These are phyloP conservation scores for Brachyhypopomus occidentalis DNA, from an alignment of 2,113 vertebrate species.

Conservation along the genomic window DNA sequence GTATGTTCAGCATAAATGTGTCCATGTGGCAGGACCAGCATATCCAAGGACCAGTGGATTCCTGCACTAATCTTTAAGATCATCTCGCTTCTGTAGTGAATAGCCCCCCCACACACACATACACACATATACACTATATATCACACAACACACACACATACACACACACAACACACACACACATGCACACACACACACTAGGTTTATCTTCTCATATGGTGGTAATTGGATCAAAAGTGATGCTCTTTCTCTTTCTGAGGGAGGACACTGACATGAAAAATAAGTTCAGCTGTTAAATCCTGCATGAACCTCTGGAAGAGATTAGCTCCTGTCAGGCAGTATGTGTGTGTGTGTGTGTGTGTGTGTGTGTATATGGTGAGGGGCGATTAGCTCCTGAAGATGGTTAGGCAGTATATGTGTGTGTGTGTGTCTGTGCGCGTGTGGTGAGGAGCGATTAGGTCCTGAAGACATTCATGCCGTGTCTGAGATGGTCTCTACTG, in stretches of 20 bases:
- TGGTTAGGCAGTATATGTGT: conserved; percentile 37
- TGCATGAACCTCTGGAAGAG: conserved; percentile 72
- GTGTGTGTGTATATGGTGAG: background rate
- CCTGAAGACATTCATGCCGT: background rate
- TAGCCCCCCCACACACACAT: conserved; percentile 48
- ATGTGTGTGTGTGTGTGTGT: conserved; percentile 59
- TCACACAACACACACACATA: conserved; percentile 8
- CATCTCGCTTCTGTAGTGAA: conserved; percentile 63
- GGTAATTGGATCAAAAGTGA: conserved; percentile 80
- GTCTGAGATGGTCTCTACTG: background rate
- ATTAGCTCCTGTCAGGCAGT: conserved; percentile 73
- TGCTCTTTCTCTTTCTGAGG: conserved; percentile 47
- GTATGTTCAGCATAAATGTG: conserved; percentile 40
- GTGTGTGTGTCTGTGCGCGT: background rate
- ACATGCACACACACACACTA: conserved; percentile 38
- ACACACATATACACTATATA: conserved; percentile 17
- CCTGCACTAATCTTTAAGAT: conserved; percentile 65
- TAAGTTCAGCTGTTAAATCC: conserved; percentile 76
- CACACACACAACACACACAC: conserved; percentile 31
- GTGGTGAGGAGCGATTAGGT: background rate
- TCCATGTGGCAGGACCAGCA: conserved; percentile 31
- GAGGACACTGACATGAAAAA: conserved; percentile 76
- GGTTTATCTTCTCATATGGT: conserved; percentile 78
- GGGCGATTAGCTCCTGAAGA: background rate
- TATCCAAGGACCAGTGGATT: conserved; percentile 5